phyloP scores from a whole-genome alignment of 2,113 vertebrate species.

The Candoia aspera region DNA sequence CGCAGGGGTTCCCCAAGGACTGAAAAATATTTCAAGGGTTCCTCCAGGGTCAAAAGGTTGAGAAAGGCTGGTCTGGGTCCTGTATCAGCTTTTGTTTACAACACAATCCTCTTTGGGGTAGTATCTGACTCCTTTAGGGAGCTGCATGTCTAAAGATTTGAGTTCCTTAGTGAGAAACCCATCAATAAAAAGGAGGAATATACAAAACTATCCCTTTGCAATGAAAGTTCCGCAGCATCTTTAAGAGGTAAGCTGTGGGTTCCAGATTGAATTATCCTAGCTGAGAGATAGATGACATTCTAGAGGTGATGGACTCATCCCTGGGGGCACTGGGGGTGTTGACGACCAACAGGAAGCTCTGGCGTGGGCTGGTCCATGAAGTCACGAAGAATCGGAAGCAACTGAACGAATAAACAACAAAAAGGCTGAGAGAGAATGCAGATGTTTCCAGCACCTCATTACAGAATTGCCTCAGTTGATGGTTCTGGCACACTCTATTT shows the following conservation, averaged over 20 bases:
- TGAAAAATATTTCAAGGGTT: too few species aligned
- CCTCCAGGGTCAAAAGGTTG: too few species aligned
- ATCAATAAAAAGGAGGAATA: background rate
- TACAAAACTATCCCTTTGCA: background rate
- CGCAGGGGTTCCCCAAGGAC: too few species aligned
- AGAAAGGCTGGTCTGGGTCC: background rate
- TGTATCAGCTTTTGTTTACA: background rate
- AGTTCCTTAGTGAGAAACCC: background rate
- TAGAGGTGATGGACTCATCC: too few species aligned
- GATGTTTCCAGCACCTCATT: too few species aligned
- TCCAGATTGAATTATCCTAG: background rate
- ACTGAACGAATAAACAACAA: too few species aligned
- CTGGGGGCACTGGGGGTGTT: too few species aligned
- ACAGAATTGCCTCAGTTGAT: background rate
- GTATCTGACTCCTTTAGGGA: background rate
- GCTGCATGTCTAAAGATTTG: background rate
- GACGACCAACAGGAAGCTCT: too few species aligned
- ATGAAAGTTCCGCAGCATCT: background rate
- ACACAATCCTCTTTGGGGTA: background rate
- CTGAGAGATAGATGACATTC: too few species aligned
- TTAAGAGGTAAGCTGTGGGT: background rate
- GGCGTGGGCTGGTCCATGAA: too few species aligned
- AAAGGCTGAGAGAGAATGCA: background rate
- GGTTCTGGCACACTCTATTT: background rate
- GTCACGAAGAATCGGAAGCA: too few species aligned